phyloP scores from a whole-genome alignment of 2,888 invertebrate species.

The Agrochola macilenta region DNA sequence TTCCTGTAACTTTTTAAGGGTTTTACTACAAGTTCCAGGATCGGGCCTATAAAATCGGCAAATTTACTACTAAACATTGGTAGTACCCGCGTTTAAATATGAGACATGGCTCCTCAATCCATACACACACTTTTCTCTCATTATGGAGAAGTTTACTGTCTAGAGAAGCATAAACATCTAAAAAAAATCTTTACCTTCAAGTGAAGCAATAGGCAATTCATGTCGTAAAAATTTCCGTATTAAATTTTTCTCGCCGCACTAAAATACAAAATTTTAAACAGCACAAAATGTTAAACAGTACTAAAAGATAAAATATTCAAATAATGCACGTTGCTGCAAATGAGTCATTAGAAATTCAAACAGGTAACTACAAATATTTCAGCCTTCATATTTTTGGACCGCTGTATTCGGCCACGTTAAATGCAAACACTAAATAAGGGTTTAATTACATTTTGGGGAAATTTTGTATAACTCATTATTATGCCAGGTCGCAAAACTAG shows the following conservation, averaged over 20 bases:
- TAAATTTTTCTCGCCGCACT: background rate
- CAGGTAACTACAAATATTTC: background rate
- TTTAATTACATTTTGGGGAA: slow-evolving; percentile 13
- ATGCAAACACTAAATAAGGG: background rate
- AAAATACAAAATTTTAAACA: slow-evolving; percentile 7
- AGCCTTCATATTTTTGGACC: slow-evolving; percentile 10
- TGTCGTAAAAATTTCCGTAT: background rate
- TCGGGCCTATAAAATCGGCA: no score
- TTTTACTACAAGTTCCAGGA: no score
- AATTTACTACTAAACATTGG: no score
- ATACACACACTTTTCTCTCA: background rate
- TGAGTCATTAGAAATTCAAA: slow-evolving; percentile 39
- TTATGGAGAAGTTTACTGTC: background rate
- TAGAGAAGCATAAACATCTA: background rate
- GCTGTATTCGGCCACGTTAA: background rate
- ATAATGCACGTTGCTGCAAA: slow-evolving; percentile 20
- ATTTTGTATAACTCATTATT: background rate
- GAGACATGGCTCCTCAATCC: no score
- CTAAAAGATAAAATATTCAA: slow-evolving; percentile 32
- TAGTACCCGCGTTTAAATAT: no score
- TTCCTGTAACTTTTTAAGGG: no score
- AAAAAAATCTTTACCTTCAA: no score
- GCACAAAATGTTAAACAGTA: slow-evolving; percentile 3
- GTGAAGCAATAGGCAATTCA: background rate
- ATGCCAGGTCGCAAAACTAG: background rate